Evolutionary conservation across 2,113 vertebrate species (phyloP).

Genomic region (Plecotus auritus): DNA sequence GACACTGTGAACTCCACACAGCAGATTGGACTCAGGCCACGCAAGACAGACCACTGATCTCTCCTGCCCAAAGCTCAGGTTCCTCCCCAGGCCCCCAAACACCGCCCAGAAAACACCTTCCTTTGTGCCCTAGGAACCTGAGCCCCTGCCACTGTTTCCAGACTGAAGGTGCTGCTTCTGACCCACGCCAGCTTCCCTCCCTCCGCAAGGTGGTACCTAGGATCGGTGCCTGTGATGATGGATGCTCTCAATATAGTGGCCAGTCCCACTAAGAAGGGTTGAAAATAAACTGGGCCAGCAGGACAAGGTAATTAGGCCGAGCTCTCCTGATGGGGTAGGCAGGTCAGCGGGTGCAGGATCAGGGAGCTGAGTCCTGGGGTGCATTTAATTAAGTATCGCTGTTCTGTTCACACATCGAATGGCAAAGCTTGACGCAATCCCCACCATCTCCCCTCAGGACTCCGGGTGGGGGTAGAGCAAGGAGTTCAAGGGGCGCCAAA

Average conservation of each 20-base stretch:
- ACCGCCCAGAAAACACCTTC: neutral
- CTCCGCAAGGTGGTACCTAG: neutral
- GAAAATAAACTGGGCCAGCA: conserved; percentile 25
- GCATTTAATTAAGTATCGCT: conserved; percentile 57
- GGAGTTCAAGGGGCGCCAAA: neutral
- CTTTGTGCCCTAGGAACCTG: neutral
- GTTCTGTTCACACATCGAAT: conserved; percentile 47
- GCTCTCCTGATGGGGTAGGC: conserved; percentile 31
- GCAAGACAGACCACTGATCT: neutral
- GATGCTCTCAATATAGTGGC: neutral
- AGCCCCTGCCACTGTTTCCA: neutral
- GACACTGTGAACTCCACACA: neutral
- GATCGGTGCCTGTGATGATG: neutral
- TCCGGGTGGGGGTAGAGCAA: neutral
- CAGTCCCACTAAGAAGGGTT: neutral
- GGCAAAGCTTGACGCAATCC: conserved; percentile 10
- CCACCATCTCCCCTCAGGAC: neutral
- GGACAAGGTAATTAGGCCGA: conserved; percentile 30
- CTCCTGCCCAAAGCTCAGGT: neutral
- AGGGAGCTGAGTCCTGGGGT: conserved; percentile 35
- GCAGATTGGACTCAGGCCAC: neutral
- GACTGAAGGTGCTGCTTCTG: neutral
- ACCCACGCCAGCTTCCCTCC: neutral
- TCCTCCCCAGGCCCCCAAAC: neutral
- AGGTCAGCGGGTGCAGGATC: conserved; percentile 38